phyloP scores from a whole-genome alignment of 2,888 invertebrate genomes.

The Erebia aethiops region DNA sequence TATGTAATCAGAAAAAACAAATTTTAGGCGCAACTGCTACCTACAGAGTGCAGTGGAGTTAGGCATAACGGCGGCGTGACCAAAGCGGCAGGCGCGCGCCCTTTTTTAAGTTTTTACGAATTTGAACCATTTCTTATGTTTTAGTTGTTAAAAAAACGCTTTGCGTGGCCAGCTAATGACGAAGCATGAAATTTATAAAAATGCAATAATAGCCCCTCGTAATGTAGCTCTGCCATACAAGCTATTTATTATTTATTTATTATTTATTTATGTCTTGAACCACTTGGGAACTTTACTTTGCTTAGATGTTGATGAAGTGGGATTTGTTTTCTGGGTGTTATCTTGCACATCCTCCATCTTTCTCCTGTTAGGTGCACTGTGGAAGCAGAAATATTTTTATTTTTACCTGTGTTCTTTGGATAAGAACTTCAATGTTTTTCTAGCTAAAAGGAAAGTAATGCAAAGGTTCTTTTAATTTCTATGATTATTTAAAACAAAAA shows the following conservation, averaged over 20 bases:
- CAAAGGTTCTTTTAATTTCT: too few relatives aligned
- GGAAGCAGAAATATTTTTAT: slow-evolving; percentile 33
- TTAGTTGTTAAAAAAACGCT: too few relatives aligned
- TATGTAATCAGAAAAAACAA: neutral
- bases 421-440: neutral
- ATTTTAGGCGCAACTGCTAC: too few relatives aligned
- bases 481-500: too few relatives aligned
- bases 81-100: too few relatives aligned
- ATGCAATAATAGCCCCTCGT: neutral
- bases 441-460: too few relatives aligned
- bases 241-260: slow-evolving; percentile 34
- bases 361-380: slow-evolving; percentile 69
- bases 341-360: slow-evolving; percentile 54
- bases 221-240: neutral
- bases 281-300: slow-evolving; percentile 74
- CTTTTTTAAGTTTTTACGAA: too few relatives aligned
- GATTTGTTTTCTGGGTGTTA: slow-evolving; percentile 45
- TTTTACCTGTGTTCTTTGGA: neutral
- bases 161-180: neutral
- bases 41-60: too few relatives aligned
- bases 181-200: neutral
- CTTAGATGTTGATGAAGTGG: slow-evolving; percentile 59
- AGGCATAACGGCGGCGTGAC: too few relatives aligned
- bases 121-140: too few relatives aligned
- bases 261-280: slow-evolving; percentile 77